A percentile compares a stretch with the other conserved stretches of the same genome.
Evolutionary conservation across 1,140 invertebrate species (phyloP).

Genomic region (Bicyclus anynana): DNA sequence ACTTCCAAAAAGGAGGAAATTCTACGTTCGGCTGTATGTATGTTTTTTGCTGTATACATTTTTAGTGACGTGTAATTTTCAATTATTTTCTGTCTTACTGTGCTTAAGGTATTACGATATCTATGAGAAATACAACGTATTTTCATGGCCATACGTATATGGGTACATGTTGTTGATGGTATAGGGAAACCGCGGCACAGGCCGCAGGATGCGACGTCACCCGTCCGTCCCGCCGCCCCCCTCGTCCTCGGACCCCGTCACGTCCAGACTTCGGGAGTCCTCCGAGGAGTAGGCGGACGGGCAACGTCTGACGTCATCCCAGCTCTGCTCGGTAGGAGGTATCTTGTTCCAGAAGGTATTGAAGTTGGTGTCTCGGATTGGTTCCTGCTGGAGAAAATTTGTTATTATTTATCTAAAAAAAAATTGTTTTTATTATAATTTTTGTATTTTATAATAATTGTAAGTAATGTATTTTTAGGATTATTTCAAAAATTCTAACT

Average conservation of each 20-base stretch:
- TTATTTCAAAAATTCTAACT: too few relatives aligned
- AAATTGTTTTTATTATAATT: too few relatives aligned
- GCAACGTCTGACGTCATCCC: constrained; percentile 50
- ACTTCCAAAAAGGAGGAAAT: too few relatives aligned
- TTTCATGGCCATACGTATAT: constrained; percentile 44
- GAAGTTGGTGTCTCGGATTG: constrained; percentile 60
- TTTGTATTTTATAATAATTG: too few relatives aligned
- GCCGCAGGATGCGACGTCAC: constrained; percentile 74
- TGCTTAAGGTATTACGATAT: constrained; percentile 12
- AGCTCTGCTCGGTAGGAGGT: constrained; percentile 39
- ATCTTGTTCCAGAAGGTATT: constrained; percentile 73
- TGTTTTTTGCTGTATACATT: too few relatives aligned
- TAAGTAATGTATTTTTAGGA: too few relatives aligned
- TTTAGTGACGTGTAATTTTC: too few relatives aligned
- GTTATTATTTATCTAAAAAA: too few relatives aligned
- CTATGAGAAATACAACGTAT: constrained; percentile 54
- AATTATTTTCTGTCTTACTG: too few relatives aligned
- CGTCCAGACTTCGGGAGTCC: constrained; percentile 70
- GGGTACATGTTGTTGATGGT: constrained; percentile 45
- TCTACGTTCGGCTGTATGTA: too few relatives aligned
- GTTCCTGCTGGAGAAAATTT: constrained; percentile 44
- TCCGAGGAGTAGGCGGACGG: constrained; percentile 66
- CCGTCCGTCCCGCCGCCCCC: constrained; percentile 47
- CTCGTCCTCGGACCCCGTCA: constrained; percentile 74
- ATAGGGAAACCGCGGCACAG: constrained; percentile 71